These are phyloP conservation scores for Synodontis membranacea DNA, from an alignment of 2,113 vertebrate species.

Conservation along the genomic window DNA sequence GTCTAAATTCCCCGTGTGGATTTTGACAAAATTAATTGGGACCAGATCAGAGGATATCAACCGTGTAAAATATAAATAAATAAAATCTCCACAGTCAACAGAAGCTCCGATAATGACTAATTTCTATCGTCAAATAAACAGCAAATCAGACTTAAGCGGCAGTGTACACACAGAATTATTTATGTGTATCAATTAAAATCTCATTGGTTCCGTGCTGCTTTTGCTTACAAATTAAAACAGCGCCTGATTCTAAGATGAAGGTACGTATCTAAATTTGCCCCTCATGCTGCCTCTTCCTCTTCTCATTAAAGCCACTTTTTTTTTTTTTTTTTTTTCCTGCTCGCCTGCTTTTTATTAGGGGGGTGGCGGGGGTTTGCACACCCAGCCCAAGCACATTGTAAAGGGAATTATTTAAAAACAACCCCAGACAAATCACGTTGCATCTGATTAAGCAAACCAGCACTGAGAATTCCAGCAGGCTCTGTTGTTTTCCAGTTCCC, in stretches of 20 bases:
- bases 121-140: constrained; percentile 81
- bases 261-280: constrained; percentile 68
- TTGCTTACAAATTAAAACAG: constrained; percentile 85
- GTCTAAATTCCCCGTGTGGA: constrained; percentile 67
- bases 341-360: constrained; percentile 52
- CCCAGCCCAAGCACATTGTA: constrained; percentile 63
- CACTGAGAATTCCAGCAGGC: constrained; percentile 62
- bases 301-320: constrained; percentile 66
- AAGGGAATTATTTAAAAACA: constrained; percentile 71
- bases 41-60: constrained; percentile 73
- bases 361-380: constrained; percentile 41
- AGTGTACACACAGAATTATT: constrained; percentile 91
- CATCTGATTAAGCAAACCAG: constrained; percentile 70
- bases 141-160: constrained; percentile 80
- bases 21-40: constrained; percentile 76
- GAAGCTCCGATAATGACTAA: constrained; percentile 77
- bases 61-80: constrained; percentile 73
- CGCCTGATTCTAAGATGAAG: constrained; percentile 73
- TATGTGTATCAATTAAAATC: constrained; percentile 92
- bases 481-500: constrained; percentile 58
- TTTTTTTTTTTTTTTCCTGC: constrained; percentile 41
- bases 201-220: constrained; percentile 84
- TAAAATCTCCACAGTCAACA: constrained; percentile 76
- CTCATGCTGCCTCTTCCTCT: constrained; percentile 62
- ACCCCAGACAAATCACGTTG: constrained; percentile 68